Conservation (phyloP, 2,113 vertebrate genomes). For the Sinocyclocheilus anophthalmus region DNA sequence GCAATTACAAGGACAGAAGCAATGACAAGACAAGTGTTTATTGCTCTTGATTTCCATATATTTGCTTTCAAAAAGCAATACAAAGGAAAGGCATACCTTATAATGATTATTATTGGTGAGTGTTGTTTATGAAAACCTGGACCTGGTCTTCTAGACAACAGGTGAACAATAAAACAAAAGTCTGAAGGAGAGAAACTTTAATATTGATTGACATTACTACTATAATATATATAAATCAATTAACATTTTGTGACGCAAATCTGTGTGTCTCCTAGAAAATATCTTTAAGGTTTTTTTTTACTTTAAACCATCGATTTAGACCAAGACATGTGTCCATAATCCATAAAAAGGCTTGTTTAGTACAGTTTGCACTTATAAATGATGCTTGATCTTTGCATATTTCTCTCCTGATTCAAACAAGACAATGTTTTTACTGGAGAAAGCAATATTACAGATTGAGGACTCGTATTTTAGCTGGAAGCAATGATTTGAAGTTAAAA, state of each 20-base stretch:
- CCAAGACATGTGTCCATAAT: not conserved
- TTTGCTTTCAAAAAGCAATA: slow-evolving; percentile 18
- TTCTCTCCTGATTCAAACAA: not conserved
- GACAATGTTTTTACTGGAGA: too few relatives aligned
- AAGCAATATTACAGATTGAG: not conserved
- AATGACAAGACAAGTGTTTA: slow-evolving; percentile 24
- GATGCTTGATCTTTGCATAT: not conserved
- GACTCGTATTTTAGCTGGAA: not conserved
- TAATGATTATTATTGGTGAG: not conserved
- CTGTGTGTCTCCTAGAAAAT: too few relatives aligned
- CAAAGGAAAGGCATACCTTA: not conserved
- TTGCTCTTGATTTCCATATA: slow-evolving; percentile 30
- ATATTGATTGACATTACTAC: not conserved
- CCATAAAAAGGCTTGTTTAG: not conserved
- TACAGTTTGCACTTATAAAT: not conserved
- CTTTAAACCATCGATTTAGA: not conserved
- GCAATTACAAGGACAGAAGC: slow-evolving; percentile 27
- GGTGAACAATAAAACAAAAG: not conserved
- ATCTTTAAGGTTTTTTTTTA: too few relatives aligned
- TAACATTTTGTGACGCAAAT: too few relatives aligned
- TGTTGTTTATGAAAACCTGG: not conserved
- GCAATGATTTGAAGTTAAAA: not conserved
- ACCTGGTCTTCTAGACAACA: not conserved
- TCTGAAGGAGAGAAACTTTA: not conserved
- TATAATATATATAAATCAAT: too few relatives aligned